Evolutionary conservation across 2,888 invertebrate genomes (phyloP).

Genomic region (Lycocerus yunnanus): DNA sequence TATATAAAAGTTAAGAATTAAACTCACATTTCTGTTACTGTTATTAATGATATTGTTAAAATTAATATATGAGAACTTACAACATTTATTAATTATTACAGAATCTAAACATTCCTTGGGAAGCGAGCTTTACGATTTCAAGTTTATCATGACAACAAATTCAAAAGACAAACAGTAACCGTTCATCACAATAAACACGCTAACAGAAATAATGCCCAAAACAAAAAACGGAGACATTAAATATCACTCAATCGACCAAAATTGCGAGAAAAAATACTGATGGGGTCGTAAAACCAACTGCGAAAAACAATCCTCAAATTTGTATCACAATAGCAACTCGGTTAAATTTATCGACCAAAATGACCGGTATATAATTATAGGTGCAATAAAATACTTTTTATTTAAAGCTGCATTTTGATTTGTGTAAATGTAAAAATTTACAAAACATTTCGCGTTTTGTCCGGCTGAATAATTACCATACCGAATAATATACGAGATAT

Average conservation of each 20-base stretch:
- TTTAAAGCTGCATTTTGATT: not conserved
- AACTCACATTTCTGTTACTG: too few species aligned
- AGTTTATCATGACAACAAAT: not conserved
- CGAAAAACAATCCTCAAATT: not conserved
- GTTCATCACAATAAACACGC: not conserved
- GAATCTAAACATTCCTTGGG: not conserved
- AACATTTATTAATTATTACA: too few species aligned
- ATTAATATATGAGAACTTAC: too few species aligned
- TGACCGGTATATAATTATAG: not conserved
- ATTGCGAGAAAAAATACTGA: not conserved
- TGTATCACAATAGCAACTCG: not conserved
- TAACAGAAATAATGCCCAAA: not conserved
- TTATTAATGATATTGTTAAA: too few species aligned
- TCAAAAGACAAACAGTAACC: not conserved
- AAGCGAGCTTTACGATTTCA: not conserved
- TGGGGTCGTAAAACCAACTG: not conserved
- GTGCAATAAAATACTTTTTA: not conserved
- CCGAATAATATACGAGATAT: not conserved
- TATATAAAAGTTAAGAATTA: too few species aligned
- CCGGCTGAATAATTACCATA: not conserved
- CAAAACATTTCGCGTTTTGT: not conserved
- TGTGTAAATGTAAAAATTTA: not conserved
- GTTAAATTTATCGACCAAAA: not conserved
- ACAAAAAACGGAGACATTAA: not conserved
- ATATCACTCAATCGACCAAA: not conserved